Conservation (phyloP, 2,113 vertebrate species). For the Amazona guildingii region DNA sequence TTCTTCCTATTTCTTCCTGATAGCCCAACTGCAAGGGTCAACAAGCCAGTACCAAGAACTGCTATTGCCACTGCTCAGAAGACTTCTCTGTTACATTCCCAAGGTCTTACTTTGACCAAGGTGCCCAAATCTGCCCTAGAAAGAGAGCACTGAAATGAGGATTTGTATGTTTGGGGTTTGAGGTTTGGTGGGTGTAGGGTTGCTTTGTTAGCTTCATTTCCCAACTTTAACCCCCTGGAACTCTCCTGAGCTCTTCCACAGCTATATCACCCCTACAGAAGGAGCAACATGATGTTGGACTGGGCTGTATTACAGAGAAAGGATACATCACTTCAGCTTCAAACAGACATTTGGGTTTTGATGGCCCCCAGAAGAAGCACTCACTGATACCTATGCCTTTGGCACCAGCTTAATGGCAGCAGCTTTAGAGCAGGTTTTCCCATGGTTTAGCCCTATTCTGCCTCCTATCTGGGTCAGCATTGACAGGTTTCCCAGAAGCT, state of each 20-base stretch:
- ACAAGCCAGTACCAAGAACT: background rate
- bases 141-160: background rate
- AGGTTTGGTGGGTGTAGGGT: background rate
- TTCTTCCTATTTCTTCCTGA: background rate
- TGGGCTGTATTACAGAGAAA: background rate
- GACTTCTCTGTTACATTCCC: background rate
- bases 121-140: background rate
- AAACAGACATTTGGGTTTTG: background rate
- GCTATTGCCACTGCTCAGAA: background rate
- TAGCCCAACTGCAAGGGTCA: background rate
- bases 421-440: background rate
- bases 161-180: background rate
- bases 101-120: background rate
- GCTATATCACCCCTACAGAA: background rate
- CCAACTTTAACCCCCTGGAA: background rate
- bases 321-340: fast-evolving
- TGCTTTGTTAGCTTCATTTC: background rate
- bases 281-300: fast-evolving
- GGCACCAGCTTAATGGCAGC: background rate
- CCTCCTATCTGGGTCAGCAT: background rate
- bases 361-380: background rate
- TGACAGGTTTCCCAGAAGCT: background rate
- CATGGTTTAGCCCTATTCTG: background rate
- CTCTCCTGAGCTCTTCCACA: background rate
- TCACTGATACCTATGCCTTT: background rate